A percentile compares a stretch with the other conserved stretches of the same genome.
Evolutionary conservation across 2,113 vertebrate species (phyloP).

Genomic region (Clinocottus analis): DNA sequence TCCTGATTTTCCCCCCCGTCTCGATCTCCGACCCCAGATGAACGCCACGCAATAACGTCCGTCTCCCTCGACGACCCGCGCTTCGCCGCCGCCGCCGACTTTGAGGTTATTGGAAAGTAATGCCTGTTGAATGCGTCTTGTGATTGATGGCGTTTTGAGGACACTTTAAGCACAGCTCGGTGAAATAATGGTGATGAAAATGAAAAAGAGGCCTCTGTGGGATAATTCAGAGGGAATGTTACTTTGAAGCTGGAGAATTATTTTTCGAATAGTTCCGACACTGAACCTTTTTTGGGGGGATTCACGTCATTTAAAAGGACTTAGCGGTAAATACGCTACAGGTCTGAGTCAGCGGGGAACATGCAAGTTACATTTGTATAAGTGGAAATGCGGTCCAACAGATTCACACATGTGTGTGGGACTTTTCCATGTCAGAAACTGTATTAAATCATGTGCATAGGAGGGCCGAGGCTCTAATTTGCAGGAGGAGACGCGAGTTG

Average conservation of each 20-base stretch:
- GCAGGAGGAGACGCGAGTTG: constrained; percentile 17
- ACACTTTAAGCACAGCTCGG: not conserved
- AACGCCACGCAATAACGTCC: constrained; percentile 35
- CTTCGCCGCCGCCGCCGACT: constrained; percentile 11
- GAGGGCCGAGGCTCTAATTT: constrained; percentile 4
- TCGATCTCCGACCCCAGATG: not conserved
- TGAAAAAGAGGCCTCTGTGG: constrained; percentile 31
- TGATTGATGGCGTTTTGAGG: constrained; percentile 31
- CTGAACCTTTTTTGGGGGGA: not conserved
- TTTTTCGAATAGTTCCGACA: not conserved
- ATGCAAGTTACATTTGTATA: not conserved
- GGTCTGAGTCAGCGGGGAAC: not conserved
- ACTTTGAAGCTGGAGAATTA: constrained; percentile 10
- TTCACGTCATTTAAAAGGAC: not conserved
- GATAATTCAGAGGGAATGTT: constrained; percentile 10
- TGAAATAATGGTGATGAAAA: constrained; percentile 32
- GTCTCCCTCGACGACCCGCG: constrained; percentile 18
- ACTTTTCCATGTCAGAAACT: too few species aligned
- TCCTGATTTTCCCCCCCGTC: constrained; percentile 6
- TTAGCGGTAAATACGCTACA: not conserved
- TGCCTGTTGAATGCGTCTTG: constrained; percentile 18
- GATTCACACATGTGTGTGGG: not conserved
- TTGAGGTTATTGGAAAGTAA: constrained; percentile 43
- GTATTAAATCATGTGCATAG: not conserved
- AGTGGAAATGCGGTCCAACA: not conserved